Percentiles rank a stretch among this genome's conserved stretches.
phyloP scores from a whole-genome alignment of 2,888 invertebrate species.

The Ischnura elegans region DNA sequence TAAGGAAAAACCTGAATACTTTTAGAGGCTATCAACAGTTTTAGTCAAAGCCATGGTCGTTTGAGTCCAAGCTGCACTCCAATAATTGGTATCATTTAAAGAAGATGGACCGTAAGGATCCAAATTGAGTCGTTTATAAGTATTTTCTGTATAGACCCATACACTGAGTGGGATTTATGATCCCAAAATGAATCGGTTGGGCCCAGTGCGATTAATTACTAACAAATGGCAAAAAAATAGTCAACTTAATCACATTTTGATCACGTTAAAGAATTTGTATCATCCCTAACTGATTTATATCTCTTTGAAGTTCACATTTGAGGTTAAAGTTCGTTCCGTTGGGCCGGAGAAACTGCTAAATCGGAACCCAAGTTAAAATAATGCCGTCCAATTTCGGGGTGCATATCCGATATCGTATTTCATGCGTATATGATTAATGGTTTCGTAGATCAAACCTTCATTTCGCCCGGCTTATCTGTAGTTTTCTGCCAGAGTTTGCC shows the following conservation, averaged over 20 bases:
- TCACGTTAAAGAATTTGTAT: not conserved
- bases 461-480: not conserved
- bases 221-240: not conserved
- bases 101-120: too few species aligned
- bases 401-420: not conserved
- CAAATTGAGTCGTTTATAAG: too few species aligned
- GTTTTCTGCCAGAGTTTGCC: not conserved
- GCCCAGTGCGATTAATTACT: not conserved
- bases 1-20: too few species aligned
- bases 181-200: too few species aligned
- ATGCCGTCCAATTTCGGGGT: not conserved
- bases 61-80: too few species aligned
- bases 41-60: too few species aligned
- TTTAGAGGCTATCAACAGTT: too few species aligned
- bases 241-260: not conserved
- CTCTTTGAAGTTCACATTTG: not conserved
- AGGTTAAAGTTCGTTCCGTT: not conserved
- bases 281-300: not conserved
- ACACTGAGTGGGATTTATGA: too few species aligned
- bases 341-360: not conserved
- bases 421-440: not conserved
- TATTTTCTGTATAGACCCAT: too few species aligned
- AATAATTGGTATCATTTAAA: too few species aligned
- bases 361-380: not conserved
- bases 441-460: not conserved